Percentiles rank a stretch among this genome's conserved stretches.
phyloP scores from a whole-genome alignment of 2,888 invertebrate genomes.

The Chloroclysta siterata region DNA sequence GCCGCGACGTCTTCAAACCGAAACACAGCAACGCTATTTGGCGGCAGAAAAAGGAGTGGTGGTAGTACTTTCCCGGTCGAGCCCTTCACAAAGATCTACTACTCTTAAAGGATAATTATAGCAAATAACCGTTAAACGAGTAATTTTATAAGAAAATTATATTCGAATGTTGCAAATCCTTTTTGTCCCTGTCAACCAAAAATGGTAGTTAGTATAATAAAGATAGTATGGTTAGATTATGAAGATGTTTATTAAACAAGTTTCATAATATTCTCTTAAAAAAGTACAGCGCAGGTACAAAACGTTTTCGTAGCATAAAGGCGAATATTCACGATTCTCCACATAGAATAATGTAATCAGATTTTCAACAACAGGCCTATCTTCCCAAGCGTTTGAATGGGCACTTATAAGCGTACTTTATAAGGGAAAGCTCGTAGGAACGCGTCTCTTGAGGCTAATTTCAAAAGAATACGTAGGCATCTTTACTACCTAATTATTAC shows the following conservation, averaged over 20 bases:
- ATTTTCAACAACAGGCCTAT: conserved; percentile 41
- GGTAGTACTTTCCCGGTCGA: no score
- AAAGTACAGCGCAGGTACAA: conserved; percentile 1
- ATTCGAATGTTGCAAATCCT: neutral
- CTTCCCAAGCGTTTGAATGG: conserved; percentile 37
- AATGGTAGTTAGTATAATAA: neutral
- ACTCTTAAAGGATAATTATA: no score
- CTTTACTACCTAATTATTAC: conserved; percentile 44
- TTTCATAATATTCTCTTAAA: neutral
- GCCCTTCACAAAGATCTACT: no score
- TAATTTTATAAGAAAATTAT: neutral
- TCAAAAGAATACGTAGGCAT: conserved; percentile 41
- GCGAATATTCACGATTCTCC: conserved; percentile 34
- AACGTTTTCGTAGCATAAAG: conserved; percentile 18
- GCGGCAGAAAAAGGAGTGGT: no score
- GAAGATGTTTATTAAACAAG: neutral
- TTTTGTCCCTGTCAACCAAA: neutral
- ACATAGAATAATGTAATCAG: conserved; percentile 39
- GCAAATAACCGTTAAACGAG: no score
- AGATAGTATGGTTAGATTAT: neutral
- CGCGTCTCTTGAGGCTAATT: conserved; percentile 40
- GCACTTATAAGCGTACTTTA: conserved; percentile 40
- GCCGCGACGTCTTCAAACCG: no score
- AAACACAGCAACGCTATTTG: no score
- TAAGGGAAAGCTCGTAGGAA: conserved; percentile 40